phyloP scores from a whole-genome alignment of 2,797 vertebrate genomes.

The Amblyraja radiata region DNA sequence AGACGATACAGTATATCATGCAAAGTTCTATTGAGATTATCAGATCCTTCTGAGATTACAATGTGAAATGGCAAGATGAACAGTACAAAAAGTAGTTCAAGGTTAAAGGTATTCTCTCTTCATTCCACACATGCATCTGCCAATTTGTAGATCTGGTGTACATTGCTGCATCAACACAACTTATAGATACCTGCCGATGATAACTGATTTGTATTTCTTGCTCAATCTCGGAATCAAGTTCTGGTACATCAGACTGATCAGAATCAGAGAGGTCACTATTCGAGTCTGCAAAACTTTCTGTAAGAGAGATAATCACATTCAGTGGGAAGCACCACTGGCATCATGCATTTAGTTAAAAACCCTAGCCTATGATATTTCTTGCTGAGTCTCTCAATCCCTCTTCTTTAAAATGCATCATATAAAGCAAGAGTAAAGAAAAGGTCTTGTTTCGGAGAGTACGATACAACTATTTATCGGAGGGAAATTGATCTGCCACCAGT shows the following conservation, averaged over 20 bases:
- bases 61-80: neutral
- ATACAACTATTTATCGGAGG: too few relatives aligned
- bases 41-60: neutral
- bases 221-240: conserved; percentile 98
- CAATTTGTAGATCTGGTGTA: neutral
- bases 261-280: conserved; percentile 97
- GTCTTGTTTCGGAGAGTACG: too few relatives aligned
- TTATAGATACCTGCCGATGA: conserved; percentile 72
- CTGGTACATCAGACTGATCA: conserved; percentile 93
- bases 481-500: too few relatives aligned
- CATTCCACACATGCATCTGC: neutral
- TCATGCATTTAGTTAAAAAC: neutral
- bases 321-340: neutral
- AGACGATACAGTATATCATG: neutral
- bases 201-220: conserved; percentile 95
- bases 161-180: neutral
- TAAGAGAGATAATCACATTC: conserved; percentile 41
- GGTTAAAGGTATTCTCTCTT: too few relatives aligned
- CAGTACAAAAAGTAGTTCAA: neutral
- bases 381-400: neutral
- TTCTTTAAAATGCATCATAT: neutral
- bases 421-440: neutral
- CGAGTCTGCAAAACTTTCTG: conserved; percentile 88
- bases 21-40: neutral
- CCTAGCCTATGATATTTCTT: neutral